Base-by-base conservation (phyloP, 37 sponge, comb jelly and placozoan genomes). In the Theonella swinhoei region DNA sequence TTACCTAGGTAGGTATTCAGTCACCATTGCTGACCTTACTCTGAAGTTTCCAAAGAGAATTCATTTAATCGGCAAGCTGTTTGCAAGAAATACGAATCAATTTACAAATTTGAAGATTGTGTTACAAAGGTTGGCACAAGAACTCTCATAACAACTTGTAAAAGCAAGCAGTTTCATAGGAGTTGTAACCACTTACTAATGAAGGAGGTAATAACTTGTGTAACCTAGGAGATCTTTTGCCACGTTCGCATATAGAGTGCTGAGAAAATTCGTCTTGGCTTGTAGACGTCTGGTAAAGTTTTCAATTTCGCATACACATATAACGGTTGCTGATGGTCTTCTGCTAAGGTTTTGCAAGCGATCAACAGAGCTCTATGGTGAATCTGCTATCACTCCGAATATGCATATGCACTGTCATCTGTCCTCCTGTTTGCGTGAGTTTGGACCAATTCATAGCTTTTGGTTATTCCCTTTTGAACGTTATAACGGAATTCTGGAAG, bases 391-490 rank as follows among this genome's bases (percentile, higher is more conserved):
- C 29, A 85, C 86, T 28, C 78, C 78, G 34, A 85, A 85, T 54
- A 85, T 85, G 86, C 86, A 85, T 34, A 60, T 85, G n/a, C n/a
- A n/a, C n/a, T 66, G 70, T n/a, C 86, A 85, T 59, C 29, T 85
- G 29, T 22, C 23, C 14, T 37, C 68, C 19, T 85, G 86, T 33
- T 58, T 85, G 20, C 22, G 68, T 11, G 79, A 85, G 23, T 85
- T 58, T 76, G 85, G 85, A 2, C 77, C 85, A 8, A n/a, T 64
- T 7, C 35, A 31, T 9, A 14, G 58, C 25, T 85, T 85, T 37
- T 85, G 86, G 86, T 29, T 77, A 4, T 85, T 78, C 70, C 31
- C 86, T 25, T 77, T 85, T 58, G 79, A 85, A 62, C 38, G 86
- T 11, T 85, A 78, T 32, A 85, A 85, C 70, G 86, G 86, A 0